A percentile compares a stretch with the other conserved stretches of the same genome.
Evolutionary conservation across 2,888 invertebrate genomes (phyloP).

Genomic region (Ormyrus thymus): DNA sequence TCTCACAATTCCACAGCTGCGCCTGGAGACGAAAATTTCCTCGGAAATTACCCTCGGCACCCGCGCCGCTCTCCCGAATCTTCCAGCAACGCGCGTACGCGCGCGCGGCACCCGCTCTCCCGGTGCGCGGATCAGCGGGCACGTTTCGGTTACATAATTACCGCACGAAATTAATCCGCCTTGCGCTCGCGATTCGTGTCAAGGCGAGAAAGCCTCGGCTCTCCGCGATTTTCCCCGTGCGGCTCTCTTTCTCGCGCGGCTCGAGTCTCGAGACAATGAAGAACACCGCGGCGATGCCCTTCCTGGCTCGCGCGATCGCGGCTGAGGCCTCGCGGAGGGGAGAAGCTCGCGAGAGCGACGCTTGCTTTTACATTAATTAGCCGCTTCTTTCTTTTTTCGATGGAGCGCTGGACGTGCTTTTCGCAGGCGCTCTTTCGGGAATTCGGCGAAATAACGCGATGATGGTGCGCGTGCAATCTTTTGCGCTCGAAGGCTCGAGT

Average conservation of each 20-base stretch:
- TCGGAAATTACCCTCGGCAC: no score
- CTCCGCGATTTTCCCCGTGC: conserved; percentile 25
- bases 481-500: no score
- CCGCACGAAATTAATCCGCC: conserved; percentile 69
- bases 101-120: not conserved
- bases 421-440: no score
- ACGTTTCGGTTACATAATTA: conserved; percentile 66
- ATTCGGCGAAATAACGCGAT: no score
- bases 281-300: conserved; percentile 3
- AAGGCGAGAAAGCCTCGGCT: conserved; percentile 63
- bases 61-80: not conserved
- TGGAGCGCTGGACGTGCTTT: no score
- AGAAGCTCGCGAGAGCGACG: no score
- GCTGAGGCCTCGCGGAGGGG: no score
- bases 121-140: not conserved
- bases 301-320: not conserved
- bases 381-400: no score
- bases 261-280: conserved; percentile 15
- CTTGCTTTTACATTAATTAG: no score
- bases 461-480: no score
- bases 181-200: conserved; percentile 67
- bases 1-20: no score
- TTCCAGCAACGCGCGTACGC: not conserved
- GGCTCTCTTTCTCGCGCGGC: not conserved
- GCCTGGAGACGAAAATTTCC: no score